Conservation (phyloP, 2,888 invertebrate species). For the Adela reaumurella region DNA sequence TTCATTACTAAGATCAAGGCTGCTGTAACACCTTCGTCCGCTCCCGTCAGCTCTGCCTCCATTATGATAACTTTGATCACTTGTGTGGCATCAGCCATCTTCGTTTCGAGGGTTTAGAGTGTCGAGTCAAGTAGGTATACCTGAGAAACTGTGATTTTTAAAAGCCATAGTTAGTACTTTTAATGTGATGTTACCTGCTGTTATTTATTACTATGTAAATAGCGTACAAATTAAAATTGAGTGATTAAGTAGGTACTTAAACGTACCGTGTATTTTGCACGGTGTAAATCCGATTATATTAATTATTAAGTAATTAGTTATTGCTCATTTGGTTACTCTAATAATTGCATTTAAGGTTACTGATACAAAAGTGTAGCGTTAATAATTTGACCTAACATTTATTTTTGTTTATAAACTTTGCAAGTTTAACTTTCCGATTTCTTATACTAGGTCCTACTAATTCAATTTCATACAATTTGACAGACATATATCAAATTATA, state of each 20-base stretch:
- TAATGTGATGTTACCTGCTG: background rate
- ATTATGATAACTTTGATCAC: background rate
- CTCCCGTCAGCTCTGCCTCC: slow-evolving; percentile 5
- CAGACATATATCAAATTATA: too few relatives aligned
- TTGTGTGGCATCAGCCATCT: background rate
- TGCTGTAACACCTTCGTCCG: slow-evolving; percentile 14
- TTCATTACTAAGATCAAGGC: slow-evolving; percentile 48
- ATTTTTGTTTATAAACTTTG: too few relatives aligned
- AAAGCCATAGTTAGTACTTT: background rate
- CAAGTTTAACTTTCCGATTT: too few relatives aligned
- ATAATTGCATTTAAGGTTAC: too few relatives aligned
- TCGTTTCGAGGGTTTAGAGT: background rate
- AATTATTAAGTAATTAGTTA: background rate
- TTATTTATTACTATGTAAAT: background rate
- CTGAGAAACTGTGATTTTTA: background rate
- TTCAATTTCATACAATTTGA: too few relatives aligned
- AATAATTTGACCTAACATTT: too few relatives aligned
- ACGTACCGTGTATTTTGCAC: background rate
- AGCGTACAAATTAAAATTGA: background rate
- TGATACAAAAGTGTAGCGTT: too few relatives aligned
- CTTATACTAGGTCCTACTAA: too few relatives aligned
- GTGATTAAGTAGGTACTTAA: background rate
- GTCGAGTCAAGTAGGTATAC: background rate
- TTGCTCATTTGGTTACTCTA: too few relatives aligned
- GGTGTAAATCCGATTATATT: background rate